Percentiles rank a stretch among this genome's conserved stretches.
Evolutionary conservation across 2,888 invertebrate species (phyloP).

Genomic region (Trisateles emortualis): DNA sequence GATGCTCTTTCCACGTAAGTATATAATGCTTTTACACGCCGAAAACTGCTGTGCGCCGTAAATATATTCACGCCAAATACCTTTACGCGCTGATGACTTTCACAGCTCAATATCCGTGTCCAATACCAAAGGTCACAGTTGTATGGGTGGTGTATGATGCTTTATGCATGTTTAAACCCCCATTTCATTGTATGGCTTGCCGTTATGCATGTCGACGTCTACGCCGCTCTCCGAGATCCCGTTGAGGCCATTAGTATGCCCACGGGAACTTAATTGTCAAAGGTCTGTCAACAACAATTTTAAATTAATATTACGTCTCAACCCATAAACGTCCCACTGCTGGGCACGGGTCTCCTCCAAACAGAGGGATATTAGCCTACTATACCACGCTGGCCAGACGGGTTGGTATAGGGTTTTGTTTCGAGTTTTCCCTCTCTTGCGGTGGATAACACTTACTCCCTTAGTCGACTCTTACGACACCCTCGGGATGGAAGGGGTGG

Average conservation of each 20-base stretch:
- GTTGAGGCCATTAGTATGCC: conserved; percentile 78
- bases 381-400: no score
- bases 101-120: not conserved
- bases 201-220: conserved; percentile 67
- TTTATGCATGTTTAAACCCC: conserved; percentile 58
- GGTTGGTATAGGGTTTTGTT: no score
- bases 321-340: no score
- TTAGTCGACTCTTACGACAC: no score
- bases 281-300: conserved; percentile 67
- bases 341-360: no score
- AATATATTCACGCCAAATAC: not conserved
- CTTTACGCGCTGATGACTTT: not conserved
- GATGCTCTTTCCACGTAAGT: no score
- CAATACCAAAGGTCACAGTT: not conserved
- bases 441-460: no score
- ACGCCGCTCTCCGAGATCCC: conserved; percentile 77
- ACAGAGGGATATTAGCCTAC: no score
- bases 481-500: no score
- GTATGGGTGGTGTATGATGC: not conserved
- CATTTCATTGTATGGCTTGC: conserved; percentile 77
- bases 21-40: no score
- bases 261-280: conserved; percentile 85
- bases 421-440: no score
- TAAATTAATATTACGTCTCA: not conserved
- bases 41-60: no score